Evolutionary conservation across 2,113 vertebrate species (phyloP), one percentile per base, ranked within the genome.

Genomic region (Caracal caracal): DNA sequence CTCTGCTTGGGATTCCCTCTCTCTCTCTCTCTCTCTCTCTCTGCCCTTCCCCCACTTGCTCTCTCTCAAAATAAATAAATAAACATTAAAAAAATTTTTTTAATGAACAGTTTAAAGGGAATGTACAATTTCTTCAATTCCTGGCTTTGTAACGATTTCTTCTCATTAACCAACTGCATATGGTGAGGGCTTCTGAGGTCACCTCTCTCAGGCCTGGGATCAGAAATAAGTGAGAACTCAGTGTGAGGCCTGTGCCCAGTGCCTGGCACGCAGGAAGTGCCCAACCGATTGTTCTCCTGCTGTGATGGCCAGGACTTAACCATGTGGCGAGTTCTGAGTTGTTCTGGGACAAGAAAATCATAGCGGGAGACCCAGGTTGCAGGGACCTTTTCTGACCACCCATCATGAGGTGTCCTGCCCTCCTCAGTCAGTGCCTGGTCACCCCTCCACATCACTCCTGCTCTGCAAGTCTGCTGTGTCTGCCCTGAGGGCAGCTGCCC

Each of bases 381-480:
- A 16, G 1, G 61, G 56, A 40, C 59, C 68, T 70, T 66, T 26
- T 35, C 49, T 65, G 82, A n/a, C 16, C 11, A 6, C 17, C 10
- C 0, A 9, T 53, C 1, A 2, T 9, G 49, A 61, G 22, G 33
- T 43, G 28, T 40, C 43, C 4, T 33, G 51, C 17, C 28, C 71
- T 80, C 47, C 19, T 24, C 15, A 8, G 9, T 73, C 73, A 1
- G 16, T 8, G 1, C 37, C 66, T 1, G 0, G 5, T 9, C 0
- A 10, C 28, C 26, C 40, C 15, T 65, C 76, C 5, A 6, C 4
- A 9, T 20, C 63, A 40, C 26, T 10, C 17, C 37, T 5, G 20
- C 49, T 68, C 53, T 89, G 26, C 83, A 65, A 83, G 43, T 16
- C 15, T 3, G 7, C 30, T 24, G 2, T 28, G 2, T 79, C 65